phyloP scores from a whole-genome alignment of 2,888 invertebrate species.

The Epinotia nisella region DNA sequence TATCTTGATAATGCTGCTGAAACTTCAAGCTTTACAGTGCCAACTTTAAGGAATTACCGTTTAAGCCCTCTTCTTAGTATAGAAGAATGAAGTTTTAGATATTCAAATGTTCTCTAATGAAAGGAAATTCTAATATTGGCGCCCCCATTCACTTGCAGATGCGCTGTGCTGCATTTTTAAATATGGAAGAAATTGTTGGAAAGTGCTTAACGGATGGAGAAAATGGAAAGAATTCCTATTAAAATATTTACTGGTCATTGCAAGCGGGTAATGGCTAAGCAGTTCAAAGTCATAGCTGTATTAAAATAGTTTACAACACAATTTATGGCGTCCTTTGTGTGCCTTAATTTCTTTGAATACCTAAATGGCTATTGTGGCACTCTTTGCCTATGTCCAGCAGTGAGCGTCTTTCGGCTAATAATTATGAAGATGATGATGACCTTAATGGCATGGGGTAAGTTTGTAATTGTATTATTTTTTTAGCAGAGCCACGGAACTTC shows the following conservation, averaged over 20 bases:
- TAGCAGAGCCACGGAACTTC: neutral
- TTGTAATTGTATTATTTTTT: neutral
- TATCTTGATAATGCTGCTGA: too few relatives aligned
- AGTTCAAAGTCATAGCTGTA: neutral
- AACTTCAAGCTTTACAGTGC: too few relatives aligned
- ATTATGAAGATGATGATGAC: too few relatives aligned
- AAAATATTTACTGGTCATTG: constrained; percentile 21
- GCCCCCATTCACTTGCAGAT: constrained; percentile 31
- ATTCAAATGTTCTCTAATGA: constrained; percentile 41
- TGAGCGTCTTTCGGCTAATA: too few relatives aligned
- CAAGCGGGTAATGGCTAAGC: neutral
- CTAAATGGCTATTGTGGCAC: too few relatives aligned
- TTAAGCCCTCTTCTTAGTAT: constrained; percentile 15
- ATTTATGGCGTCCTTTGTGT: neutral
- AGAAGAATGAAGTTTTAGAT: constrained; percentile 26
- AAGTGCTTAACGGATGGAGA: constrained; percentile 20
- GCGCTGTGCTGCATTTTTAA: constrained; percentile 36
- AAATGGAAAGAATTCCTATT: constrained; percentile 23
- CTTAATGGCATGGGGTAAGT: too few relatives aligned
- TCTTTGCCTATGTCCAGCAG: too few relatives aligned
- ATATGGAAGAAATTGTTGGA: constrained; percentile 33
- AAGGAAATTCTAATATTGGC: constrained; percentile 41
- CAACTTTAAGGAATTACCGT: constrained; percentile 4
- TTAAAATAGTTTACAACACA: neutral
- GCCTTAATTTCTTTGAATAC: too few relatives aligned